Evolutionary conservation across 1,140 invertebrate species (phyloP).

Genomic region (Cotesia typhae): DNA sequence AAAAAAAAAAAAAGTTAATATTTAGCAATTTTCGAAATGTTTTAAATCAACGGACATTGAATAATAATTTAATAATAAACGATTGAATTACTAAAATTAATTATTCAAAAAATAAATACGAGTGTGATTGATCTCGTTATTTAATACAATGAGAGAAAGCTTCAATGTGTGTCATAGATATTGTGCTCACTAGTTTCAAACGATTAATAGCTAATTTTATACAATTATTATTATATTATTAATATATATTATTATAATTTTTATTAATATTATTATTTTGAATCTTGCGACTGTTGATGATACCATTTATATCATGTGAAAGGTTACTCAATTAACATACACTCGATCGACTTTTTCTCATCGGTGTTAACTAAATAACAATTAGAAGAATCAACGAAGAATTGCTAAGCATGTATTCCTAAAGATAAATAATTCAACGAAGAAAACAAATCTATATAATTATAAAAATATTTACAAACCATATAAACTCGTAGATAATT

Average conservation of each 20-base stretch:
- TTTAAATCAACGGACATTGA: background rate
- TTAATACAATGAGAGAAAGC: background rate
- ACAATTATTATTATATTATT: too few relatives aligned
- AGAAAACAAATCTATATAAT: slow-evolving; percentile 16
- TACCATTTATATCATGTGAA: background rate
- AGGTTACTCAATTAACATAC: background rate
- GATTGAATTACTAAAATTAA: background rate
- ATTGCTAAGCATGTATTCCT: background rate
- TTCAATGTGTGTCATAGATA: too few relatives aligned
- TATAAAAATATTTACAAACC: slow-evolving; percentile 16
- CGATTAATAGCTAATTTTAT: too few relatives aligned
- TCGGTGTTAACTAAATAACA: background rate
- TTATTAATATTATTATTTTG: background rate
- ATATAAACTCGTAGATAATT: slow-evolving; percentile 21
- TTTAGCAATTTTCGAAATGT: too few relatives aligned
- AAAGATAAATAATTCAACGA: slow-evolving; percentile 27
- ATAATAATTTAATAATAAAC: slow-evolving; percentile 7
- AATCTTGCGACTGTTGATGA: too few relatives aligned
- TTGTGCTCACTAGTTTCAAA: too few relatives aligned
- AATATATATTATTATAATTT: background rate
- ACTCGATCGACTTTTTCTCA: slow-evolving; percentile 6
- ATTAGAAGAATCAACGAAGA: background rate
- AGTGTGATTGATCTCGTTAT: too few relatives aligned
- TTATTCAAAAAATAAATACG: too few relatives aligned
- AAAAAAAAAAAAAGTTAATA: too few relatives aligned